These are phyloP conservation scores for Molothrus aeneus DNA, from an alignment of 2,797 vertebrate species.

Conservation along the genomic window DNA sequence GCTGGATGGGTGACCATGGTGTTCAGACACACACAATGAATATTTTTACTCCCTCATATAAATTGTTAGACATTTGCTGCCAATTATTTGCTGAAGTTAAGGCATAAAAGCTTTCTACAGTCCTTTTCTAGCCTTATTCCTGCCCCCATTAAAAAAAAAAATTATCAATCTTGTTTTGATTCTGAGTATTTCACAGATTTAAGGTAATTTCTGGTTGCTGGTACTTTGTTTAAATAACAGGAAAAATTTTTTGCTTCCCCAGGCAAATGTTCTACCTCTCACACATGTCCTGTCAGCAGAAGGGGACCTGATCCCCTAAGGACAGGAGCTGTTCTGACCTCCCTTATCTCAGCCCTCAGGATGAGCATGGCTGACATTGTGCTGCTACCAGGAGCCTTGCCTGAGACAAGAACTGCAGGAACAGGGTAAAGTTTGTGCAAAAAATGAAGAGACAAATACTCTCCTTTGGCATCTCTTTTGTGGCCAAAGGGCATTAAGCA, in stretches of 20 bases:
- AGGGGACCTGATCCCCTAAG: neutral
- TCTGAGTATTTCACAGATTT: neutral
- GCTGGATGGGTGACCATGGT: slow-evolving; percentile 39
- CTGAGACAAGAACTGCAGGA: neutral
- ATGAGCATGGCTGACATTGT: neutral
- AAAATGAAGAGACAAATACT: neutral
- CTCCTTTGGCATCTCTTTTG: neutral
- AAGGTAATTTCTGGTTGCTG: neutral
- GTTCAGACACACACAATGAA: slow-evolving; percentile 16
- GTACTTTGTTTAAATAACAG: neutral
- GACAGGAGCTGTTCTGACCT: neutral
- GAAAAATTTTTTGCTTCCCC: neutral
- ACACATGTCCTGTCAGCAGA: neutral
- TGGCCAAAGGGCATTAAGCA: neutral
- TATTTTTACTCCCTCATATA: slow-evolving; percentile 52
- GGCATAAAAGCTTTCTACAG: slow-evolving; percentile 2
- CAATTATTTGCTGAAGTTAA: slow-evolving; percentile 44
- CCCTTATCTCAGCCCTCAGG: neutral
- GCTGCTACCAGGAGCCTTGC: neutral
- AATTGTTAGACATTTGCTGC: slow-evolving; percentile 37
- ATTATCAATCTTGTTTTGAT: neutral
- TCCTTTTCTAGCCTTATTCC: neutral
- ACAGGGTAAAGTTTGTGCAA: neutral
- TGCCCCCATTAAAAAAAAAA: neutral
- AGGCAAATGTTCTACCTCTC: neutral